These are phyloP conservation scores for Hirtodrosophila trivittata DNA, from an alignment of 2,888 invertebrate genomes.

Conservation along the genomic window DNA sequence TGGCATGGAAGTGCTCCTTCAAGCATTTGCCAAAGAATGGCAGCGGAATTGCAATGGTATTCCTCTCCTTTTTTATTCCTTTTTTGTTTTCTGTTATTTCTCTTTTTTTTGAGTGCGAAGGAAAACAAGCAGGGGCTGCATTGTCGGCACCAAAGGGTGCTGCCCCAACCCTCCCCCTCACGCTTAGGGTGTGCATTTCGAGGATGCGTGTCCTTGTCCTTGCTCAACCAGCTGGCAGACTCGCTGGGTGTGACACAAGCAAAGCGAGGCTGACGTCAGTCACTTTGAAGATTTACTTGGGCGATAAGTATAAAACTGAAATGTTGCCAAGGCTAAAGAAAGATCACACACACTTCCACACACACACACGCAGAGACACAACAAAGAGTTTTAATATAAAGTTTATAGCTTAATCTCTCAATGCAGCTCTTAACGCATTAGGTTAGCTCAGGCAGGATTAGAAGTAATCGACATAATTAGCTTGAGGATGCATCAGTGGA, in stretches of 20 bases:
- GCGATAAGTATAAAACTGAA: slow-evolving; percentile 36
- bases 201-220: slow-evolving; percentile 66
- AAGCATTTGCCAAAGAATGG: slow-evolving; percentile 69
- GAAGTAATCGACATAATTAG: background rate
- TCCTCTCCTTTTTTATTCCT: background rate
- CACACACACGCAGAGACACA: no score
- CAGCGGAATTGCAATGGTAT: slow-evolving; percentile 74
- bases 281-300: slow-evolving; percentile 54
- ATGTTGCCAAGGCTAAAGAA: slow-evolving; percentile 31
- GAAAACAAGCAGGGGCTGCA: slow-evolving; percentile 32
- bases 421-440: background rate
- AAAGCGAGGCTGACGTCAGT: slow-evolving; percentile 40
- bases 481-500: no score
- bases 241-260: slow-evolving; percentile 23
- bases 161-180: background rate
- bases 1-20: slow-evolving; percentile 66
- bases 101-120: slow-evolving; percentile 45
- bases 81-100: no score
- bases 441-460: background rate
- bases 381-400: background rate
- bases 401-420: background rate
- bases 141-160: slow-evolving; percentile 45
- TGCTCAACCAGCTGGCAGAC: slow-evolving; percentile 60
- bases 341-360: background rate
- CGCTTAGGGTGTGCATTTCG: slow-evolving; percentile 3